Percentiles rank a stretch among this genome's conserved stretches.
Conservation (phyloP, 2,113 vertebrate genomes). For the Oncorhynchus nerka region DNA sequence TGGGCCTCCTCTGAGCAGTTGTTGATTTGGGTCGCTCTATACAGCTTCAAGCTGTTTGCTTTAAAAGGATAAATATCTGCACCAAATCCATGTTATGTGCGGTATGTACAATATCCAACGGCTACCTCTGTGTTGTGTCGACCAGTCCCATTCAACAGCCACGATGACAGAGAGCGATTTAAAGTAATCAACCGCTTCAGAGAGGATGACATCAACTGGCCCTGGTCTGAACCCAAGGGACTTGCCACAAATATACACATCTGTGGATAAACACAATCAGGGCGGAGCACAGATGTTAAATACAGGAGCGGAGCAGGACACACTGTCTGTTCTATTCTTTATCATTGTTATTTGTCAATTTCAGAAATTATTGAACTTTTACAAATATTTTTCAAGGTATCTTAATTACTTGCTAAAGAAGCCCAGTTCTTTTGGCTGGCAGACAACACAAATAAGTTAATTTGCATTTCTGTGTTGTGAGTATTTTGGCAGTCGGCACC, state of each 20-base stretch:
- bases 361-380: slow-evolving; percentile 71
- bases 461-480: slow-evolving; percentile 99
- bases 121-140: slow-evolving; percentile 16
- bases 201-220: slow-evolving; percentile 15
- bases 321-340: neutral
- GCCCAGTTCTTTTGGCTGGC: slow-evolving; percentile 86
- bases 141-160: slow-evolving; percentile 20
- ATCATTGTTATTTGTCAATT: slow-evolving; percentile 41
- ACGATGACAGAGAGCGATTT: slow-evolving; percentile 24
- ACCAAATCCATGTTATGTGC: slow-evolving; percentile 2
- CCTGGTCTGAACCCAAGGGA: slow-evolving; percentile 36
- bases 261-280: slow-evolving; percentile 21
- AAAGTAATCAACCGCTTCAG: slow-evolving; percentile 47
- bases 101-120: slow-evolving; percentile 38
- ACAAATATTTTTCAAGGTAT: slow-evolving; percentile 96
- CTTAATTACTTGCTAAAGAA: slow-evolving; percentile 99
- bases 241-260: neutral
- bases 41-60: slow-evolving; percentile 47
- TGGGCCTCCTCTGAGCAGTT: slow-evolving; percentile 65
- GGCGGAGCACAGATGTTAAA: neutral
- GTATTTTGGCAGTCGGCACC: slow-evolving; percentile 93
- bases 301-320: neutral
- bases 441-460: slow-evolving; percentile 99
- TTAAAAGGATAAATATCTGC: slow-evolving; percentile 50
- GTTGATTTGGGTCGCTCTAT: slow-evolving; percentile 56